Conservation (phyloP, 1,140 invertebrate species). For the Coptotermes formosanus region DNA sequence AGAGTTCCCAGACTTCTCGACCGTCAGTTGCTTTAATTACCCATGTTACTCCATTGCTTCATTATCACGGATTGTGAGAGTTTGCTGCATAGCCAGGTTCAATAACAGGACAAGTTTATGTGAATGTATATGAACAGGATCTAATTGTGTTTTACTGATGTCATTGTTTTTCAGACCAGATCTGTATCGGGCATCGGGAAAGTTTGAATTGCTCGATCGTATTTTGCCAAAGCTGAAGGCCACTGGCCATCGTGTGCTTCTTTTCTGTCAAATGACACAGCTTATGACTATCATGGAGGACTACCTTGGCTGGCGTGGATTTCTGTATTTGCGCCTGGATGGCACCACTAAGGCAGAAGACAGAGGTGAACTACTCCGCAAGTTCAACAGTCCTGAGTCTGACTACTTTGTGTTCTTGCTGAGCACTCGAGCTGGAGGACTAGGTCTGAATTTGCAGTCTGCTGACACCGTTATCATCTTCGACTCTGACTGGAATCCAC, state of each 20-base stretch:
- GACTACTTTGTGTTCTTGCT: constrained; percentile 68
- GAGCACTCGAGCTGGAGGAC: constrained; percentile 67
- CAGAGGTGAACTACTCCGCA: constrained; percentile 59
- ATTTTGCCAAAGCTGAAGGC: constrained; percentile 66
- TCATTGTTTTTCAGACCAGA: constrained; percentile 48
- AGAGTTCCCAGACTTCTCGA: no score
- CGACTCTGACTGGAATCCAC: constrained; percentile 77
- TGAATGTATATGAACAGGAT: background rate
- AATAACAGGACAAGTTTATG: no score
- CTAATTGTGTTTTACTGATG: background rate
- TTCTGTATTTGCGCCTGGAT: constrained; percentile 54
- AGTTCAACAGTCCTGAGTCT: constrained; percentile 61
- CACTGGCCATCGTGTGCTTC: constrained; percentile 60
- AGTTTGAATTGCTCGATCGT: constrained; percentile 70
- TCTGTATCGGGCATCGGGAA: constrained; percentile 64
- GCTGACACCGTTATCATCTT: constrained; percentile 75
- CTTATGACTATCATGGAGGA: constrained; percentile 73
- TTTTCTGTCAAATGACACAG: constrained; percentile 77
- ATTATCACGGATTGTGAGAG: no score
- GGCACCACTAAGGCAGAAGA: constrained; percentile 71
- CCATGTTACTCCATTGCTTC: no score
- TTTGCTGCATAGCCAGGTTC: no score
- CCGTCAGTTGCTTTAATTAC: no score
- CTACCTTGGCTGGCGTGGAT: constrained; percentile 61
- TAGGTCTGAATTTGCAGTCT: constrained; percentile 68